phyloP scores from a whole-genome alignment of 2,797 vertebrate species.

The Myotis findleyi region DNA sequence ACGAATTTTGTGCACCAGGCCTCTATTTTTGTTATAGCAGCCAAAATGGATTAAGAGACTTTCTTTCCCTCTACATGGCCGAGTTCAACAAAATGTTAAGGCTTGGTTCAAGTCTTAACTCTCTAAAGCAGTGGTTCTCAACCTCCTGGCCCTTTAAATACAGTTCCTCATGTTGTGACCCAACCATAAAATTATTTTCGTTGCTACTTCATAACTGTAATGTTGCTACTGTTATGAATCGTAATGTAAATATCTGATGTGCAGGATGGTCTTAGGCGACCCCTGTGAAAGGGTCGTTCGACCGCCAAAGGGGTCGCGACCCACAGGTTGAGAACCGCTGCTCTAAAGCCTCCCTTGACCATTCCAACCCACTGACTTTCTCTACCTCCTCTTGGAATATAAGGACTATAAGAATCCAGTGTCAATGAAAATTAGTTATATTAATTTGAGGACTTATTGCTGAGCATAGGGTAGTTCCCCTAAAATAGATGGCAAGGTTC shows the following conservation, averaged over 20 bases:
- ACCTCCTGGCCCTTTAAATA: too few species aligned
- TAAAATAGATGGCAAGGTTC: not conserved
- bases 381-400: not conserved
- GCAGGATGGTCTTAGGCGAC: too few species aligned
- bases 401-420: not conserved
- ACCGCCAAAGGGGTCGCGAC: too few species aligned
- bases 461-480: not conserved
- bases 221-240: too few species aligned
- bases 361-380: not conserved
- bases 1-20: too few species aligned
- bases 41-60: not conserved
- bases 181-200: too few species aligned
- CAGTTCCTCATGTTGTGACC: too few species aligned
- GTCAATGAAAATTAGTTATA: not conserved
- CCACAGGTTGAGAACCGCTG: too few species aligned
- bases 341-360: not conserved
- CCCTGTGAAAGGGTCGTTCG: too few species aligned
- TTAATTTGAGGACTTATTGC: not conserved
- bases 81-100: not conserved
- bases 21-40: not conserved
- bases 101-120: not conserved
- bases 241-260: too few species aligned
- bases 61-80: not conserved
- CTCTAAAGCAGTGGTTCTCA: not conserved
- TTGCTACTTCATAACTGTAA: too few species aligned